Evolutionary conservation across 1,140 invertebrate species (phyloP).

Genomic region (Drosophila cardini): DNA sequence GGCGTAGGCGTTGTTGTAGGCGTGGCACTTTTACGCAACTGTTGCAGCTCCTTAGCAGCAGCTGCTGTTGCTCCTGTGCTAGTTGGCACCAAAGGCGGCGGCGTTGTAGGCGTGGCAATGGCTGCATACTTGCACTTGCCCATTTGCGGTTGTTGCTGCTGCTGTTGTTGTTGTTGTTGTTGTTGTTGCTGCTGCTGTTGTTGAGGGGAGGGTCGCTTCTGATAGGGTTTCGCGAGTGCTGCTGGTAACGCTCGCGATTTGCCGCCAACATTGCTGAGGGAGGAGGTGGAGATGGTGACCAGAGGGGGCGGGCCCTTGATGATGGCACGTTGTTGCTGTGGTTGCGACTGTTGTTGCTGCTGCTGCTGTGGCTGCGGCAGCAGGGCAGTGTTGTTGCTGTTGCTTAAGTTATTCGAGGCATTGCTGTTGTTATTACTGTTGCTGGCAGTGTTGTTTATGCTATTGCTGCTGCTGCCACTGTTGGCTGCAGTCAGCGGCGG

Average conservation of each 20-base stretch:
- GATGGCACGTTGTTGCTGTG: constrained; percentile 51
- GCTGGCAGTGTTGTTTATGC: constrained; percentile 32
- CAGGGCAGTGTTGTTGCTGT: constrained; percentile 55
- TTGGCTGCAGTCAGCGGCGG: constrained; percentile 63
- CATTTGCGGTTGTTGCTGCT: constrained; percentile 36
- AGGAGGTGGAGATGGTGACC: constrained; percentile 71
- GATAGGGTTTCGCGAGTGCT: constrained; percentile 53
- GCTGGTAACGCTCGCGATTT: constrained; percentile 45
- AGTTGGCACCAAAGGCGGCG: constrained; percentile 75
- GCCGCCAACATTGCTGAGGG: constrained; percentile 26
- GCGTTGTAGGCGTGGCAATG: constrained; percentile 79
- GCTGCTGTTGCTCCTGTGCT: constrained; percentile 19
- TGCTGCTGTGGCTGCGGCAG: constrained; percentile 28
- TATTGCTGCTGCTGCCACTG: constrained; percentile 46
- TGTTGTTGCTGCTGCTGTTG: constrained; percentile 27
- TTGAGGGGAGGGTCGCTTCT: constrained; percentile 60
- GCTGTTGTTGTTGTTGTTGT: constrained; percentile 17
- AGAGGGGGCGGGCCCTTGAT: constrained; percentile 69
- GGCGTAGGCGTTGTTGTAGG: constrained; percentile 54
- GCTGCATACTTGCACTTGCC: constrained; percentile 53
- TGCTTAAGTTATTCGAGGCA: no score
- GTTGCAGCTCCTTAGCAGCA: constrained; percentile 60
- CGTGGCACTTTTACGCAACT: constrained; percentile 55
- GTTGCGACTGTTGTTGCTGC: constrained; percentile 36
- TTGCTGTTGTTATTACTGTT: constrained; percentile 34